Evolutionary conservation across 1,140 invertebrate species (phyloP).

Genomic region (Pollicipes pollicipes): DNA sequence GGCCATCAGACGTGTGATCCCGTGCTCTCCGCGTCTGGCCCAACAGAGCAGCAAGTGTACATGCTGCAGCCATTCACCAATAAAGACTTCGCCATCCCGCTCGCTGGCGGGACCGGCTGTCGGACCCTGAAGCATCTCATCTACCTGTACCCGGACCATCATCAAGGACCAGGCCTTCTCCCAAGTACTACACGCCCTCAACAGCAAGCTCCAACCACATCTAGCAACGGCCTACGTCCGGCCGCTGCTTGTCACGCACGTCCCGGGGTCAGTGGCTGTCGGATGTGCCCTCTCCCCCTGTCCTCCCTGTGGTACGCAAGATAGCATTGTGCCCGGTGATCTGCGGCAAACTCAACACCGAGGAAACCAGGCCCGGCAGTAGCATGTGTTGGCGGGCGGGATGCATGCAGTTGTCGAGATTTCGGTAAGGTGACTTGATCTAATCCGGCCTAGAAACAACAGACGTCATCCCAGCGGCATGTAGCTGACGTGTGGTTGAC

Average conservation of each 20-base stretch:
- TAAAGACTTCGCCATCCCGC: constrained; percentile 75
- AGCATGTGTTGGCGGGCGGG: too few relatives aligned
- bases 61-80: constrained; percentile 81
- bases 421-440: too few relatives aligned
- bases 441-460: too few relatives aligned
- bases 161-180: constrained; percentile 71
- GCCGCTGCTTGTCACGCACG: constrained; percentile 61
- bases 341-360: too few relatives aligned
- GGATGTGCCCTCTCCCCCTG: too few relatives aligned
- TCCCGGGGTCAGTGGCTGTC: constrained; percentile 40
- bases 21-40: constrained; percentile 28
- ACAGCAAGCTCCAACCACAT: constrained; percentile 29
- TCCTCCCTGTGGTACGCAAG: too few relatives aligned
- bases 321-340: too few relatives aligned
- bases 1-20: too few relatives aligned
- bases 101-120: constrained; percentile 72
- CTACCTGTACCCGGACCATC: constrained; percentile 69
- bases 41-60: constrained; percentile 51
- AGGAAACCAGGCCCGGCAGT: too few relatives aligned
- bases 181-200: constrained; percentile 74
- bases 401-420: too few relatives aligned
- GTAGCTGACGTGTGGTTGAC: too few relatives aligned
- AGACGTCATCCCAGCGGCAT: too few relatives aligned
- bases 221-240: constrained; percentile 72
- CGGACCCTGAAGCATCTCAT: constrained; percentile 65